A percentile compares a stretch with the other conserved stretches of the same genome.
phyloP scores from a whole-genome alignment of 2,797 vertebrate genomes.

The Delichon dasypus region DNA sequence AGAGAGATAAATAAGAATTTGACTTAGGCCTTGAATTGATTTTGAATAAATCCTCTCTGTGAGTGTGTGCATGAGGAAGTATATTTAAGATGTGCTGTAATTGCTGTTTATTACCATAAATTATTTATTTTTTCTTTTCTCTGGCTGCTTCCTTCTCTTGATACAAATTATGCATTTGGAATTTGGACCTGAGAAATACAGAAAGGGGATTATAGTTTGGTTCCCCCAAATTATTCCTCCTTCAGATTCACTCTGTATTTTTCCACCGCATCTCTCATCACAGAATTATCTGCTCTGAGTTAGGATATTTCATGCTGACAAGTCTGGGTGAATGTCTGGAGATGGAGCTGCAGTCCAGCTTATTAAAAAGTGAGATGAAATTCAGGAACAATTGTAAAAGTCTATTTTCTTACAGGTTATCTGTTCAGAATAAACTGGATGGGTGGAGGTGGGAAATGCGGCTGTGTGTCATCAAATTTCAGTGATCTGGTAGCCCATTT shows the following conservation, averaged over 20 bases:
- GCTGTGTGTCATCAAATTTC: not conserved
- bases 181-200: not conserved
- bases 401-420: not conserved
- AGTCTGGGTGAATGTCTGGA: not conserved
- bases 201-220: conserved; percentile 17
- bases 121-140: conserved; percentile 17
- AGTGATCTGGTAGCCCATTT: not conserved
- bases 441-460: not conserved
- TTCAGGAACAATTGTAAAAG: not conserved
- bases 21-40: not conserved
- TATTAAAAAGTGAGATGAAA: not conserved
- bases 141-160: not conserved
- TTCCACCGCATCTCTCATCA: not conserved
- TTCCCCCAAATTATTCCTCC: not conserved
- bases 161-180: not conserved
- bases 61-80: not conserved
- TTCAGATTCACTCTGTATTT: conserved; percentile 17
- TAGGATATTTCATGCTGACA: not conserved
- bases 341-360: not conserved
- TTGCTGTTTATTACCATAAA: not conserved
- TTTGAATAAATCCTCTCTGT: not conserved
- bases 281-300: not conserved
- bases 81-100: not conserved
- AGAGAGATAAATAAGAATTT: not conserved
- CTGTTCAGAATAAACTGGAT: not conserved